Conservation (phyloP, 2,113 vertebrate species). For the Phainopepla nitens region DNA sequence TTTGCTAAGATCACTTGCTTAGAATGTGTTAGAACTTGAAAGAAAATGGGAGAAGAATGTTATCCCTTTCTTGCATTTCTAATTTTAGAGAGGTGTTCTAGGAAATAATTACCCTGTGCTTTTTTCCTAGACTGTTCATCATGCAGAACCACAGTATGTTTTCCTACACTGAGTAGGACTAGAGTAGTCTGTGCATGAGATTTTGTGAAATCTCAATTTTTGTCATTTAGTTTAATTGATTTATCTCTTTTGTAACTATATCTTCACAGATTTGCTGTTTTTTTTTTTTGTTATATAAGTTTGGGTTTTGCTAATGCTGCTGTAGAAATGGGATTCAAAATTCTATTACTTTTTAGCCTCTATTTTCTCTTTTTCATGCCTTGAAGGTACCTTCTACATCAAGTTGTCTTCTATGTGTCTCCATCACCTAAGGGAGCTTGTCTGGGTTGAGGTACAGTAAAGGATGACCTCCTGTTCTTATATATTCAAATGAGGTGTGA, state of each 20-base stretch:
- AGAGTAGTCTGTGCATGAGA: background rate
- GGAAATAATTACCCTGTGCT: background rate
- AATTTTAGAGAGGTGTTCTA: background rate
- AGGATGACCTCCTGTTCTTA: background rate
- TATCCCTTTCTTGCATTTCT: background rate
- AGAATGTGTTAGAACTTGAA: background rate
- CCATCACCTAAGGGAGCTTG: background rate
- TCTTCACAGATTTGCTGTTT: background rate
- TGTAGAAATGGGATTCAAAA: background rate
- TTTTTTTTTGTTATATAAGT: background rate
- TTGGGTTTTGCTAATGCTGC: background rate
- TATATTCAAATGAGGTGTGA: background rate
- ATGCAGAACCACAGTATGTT: fast-evolving
- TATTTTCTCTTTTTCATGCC: background rate
- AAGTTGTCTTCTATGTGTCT: background rate
- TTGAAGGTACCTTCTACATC: background rate
- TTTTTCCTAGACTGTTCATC: background rate
- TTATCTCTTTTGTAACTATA: background rate
- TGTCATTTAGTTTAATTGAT: background rate
- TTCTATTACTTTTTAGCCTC: fast-evolving
- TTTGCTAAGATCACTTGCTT: background rate
- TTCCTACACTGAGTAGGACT: background rate
- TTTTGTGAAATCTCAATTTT: background rate
- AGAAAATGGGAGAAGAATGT: background rate
- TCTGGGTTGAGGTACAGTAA: background rate